Evolutionary conservation across 37 sponge, comb jelly and placozoan species (phyloP), one percentile per base, ranked within the genome.

Genomic region (Aplysina aerophoba): DNA sequence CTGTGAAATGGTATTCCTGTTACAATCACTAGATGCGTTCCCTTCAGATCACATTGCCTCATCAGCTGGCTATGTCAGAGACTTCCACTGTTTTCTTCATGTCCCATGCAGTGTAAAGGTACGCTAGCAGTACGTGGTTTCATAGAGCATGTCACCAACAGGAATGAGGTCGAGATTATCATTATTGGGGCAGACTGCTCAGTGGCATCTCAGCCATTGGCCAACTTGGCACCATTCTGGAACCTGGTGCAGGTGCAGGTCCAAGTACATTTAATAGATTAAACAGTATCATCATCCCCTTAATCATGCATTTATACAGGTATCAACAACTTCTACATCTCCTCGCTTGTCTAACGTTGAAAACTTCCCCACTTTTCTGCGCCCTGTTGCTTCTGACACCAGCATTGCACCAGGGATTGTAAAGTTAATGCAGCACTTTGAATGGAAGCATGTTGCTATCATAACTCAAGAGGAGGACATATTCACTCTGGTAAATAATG

Each of bases 101-200:
- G n/a, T n/a, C n/a, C 59, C 59, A 20, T 16, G 22, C 66, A 73
- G 74, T 73, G 74, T 73, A 13, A 8, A 38, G 74, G 37, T 31
- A 73, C 74, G 14, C 74, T 40, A 30, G 74, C 38, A 30, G 39
- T 73, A 13, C 39, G 14, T 33, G 74, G 74, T 34, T 31, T 73
- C 14, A 73, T 73, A 12, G 74, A 73, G 5, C 74, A 73, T 73
- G 74, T 73, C 39, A 38, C 74, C 13, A 73, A 73, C 11, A 38
- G 37, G 39, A 73, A 15, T 8, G 22, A 20, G 22, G 27, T 30
- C 12, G 74, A 73, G 37, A 30, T 73, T 21, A 37, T 73, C 40
- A 73, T 73, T 13, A 39, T 85, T 28, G 85, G 77, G 25, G 75
- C 85, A 20, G 85, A 67, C 13, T 85, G 85, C 30, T 85, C 85